Evolutionary conservation across 92 coral and sea anemone species (phyloP).

Genomic region (Palythoa caribaeorum): DNA sequence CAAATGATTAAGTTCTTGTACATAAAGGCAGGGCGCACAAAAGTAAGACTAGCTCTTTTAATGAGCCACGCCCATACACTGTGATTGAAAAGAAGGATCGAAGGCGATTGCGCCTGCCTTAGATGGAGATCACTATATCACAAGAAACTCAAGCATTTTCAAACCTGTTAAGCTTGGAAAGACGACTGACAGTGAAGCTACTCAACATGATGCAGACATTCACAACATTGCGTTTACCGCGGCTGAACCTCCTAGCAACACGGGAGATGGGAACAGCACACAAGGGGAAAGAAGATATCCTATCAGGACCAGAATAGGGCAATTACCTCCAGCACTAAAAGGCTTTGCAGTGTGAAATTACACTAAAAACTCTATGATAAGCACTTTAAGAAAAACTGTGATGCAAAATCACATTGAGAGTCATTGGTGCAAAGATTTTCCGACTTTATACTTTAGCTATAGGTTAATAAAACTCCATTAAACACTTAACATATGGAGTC

Average conservation of each 20-base stretch:
- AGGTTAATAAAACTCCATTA: neutral
- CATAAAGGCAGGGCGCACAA: neutral
- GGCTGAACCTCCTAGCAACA: conserved; percentile 13
- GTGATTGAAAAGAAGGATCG: too few relatives aligned
- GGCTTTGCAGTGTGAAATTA: neutral
- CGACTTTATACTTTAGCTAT: neutral
- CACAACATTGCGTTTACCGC: neutral
- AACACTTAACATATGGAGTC: neutral
- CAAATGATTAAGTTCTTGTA: too few relatives aligned
- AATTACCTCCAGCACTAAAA: too few relatives aligned
- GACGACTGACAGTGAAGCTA: too few relatives aligned
- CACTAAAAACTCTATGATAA: neutral
- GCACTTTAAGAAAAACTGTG: too few relatives aligned
- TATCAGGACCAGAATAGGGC: too few relatives aligned
- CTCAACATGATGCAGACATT: too few relatives aligned
- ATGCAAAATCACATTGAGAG: too few relatives aligned
- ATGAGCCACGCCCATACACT: too few relatives aligned
- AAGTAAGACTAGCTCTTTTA: conserved; percentile 4
- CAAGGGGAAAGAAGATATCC: too few relatives aligned
- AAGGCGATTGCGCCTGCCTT: neutral
- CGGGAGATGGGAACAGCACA: neutral
- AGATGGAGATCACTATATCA: neutral
- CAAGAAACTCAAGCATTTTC: too few relatives aligned
- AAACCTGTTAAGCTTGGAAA: too few relatives aligned
- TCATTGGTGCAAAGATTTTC: neutral